Percentiles rank a stretch among this genome's conserved stretches.
Conservation (phyloP, 2,113 vertebrate species). For the Zosterops hypoxanthus region DNA sequence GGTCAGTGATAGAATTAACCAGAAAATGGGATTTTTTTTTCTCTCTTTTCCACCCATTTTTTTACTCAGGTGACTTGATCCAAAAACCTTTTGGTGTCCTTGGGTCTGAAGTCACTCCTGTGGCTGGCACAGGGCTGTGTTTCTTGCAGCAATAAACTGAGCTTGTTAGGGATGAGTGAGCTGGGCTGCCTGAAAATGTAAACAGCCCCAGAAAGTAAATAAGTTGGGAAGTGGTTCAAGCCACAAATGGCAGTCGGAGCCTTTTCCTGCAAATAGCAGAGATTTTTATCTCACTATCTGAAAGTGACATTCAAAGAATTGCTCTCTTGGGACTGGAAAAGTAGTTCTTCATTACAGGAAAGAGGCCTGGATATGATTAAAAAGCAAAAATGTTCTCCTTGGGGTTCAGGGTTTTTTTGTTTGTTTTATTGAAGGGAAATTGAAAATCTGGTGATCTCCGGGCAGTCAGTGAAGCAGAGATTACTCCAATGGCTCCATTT, state of each 20-base stretch:
- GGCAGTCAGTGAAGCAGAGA: neutral
- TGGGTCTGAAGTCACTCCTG: rapidly evolving
- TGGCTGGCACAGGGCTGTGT: neutral
- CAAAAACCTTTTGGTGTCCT: neutral
- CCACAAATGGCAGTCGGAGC: neutral
- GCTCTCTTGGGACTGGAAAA: neutral
- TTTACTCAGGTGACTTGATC: neutral
- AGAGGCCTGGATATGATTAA: constrained; percentile 18
- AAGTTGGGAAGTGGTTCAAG: neutral
- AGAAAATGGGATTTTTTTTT: neutral
- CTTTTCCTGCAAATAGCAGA: neutral
- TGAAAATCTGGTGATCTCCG: neutral
- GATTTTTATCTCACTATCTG: neutral
- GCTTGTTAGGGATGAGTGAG: neutral
- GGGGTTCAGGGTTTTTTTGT: neutral
- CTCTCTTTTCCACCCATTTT: rapidly evolving
- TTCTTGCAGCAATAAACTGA: neutral
- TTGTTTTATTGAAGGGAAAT: constrained; percentile 17
- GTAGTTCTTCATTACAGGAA: constrained; percentile 12
- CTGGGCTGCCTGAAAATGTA: neutral
- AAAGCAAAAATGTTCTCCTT: constrained; percentile 3
- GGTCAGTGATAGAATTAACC: neutral
- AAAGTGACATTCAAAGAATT: constrained; percentile 21
- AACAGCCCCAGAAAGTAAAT: constrained; percentile 4
- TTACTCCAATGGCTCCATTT: neutral